Conservation (phyloP, 2,888 invertebrate species). For the Drosophila melanosoma region DNA sequence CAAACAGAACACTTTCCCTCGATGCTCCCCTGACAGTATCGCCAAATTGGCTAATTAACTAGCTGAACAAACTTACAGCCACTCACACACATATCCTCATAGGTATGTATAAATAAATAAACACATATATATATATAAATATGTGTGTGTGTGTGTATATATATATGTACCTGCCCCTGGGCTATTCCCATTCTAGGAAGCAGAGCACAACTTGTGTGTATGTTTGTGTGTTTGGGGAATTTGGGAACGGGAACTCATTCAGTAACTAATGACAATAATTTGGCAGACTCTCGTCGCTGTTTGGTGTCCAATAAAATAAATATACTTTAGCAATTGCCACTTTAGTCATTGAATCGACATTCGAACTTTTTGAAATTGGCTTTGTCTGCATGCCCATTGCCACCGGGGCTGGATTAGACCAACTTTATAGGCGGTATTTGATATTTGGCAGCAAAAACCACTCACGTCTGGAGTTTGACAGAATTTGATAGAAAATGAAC, state of each 20-base stretch:
- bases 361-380: slow-evolving; percentile 56
- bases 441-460: slow-evolving; percentile 17
- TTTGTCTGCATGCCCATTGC: slow-evolving; percentile 44
- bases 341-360: slow-evolving; percentile 66
- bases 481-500: slow-evolving; percentile 53
- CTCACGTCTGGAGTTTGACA: slow-evolving; percentile 32
- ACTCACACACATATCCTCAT: slow-evolving; percentile 1
- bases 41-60: slow-evolving; percentile 73
- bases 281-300: slow-evolving; percentile 68
- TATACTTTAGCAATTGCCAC: slow-evolving; percentile 64
- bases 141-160: too few species aligned
- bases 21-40: slow-evolving; percentile 38
- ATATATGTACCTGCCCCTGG: slow-evolving; percentile 39
- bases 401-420: slow-evolving; percentile 18
- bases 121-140: slow-evolving; percentile 11
- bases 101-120: not conserved
- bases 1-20: slow-evolving; percentile 1
- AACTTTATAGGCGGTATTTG: slow-evolving; percentile 19
- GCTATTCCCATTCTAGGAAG: slow-evolving; percentile 44
- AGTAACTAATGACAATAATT: slow-evolving; percentile 76
- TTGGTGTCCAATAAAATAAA: slow-evolving; percentile 73
- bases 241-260: slow-evolving; percentile 44
- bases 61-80: slow-evolving; percentile 33
- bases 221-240: not conserved
- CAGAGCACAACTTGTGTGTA: slow-evolving; percentile 27